phyloP scores from a whole-genome alignment of 2,888 invertebrate genomes.

The Pristionchus maxplancki region DNA sequence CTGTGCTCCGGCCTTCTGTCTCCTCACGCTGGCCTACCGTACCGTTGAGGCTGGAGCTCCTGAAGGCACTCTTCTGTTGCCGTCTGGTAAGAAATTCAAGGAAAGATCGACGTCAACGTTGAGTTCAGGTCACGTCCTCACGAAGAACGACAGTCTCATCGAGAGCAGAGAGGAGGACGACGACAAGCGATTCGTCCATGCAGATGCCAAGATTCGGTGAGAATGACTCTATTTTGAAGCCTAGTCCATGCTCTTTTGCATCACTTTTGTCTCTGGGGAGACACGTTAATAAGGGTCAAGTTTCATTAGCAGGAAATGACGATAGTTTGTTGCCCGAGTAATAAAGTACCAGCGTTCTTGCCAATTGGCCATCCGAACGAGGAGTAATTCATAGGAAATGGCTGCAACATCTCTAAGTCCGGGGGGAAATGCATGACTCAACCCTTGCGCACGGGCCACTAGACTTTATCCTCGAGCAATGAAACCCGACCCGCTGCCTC shows the following conservation, averaged over 20 bases:
- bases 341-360: background rate
- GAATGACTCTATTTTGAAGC: background rate
- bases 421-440: background rate
- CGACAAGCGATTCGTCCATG: conserved; percentile 48
- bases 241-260: too few species aligned
- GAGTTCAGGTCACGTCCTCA: conserved; percentile 54
- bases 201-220: conserved; percentile 53
- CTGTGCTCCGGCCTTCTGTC: conserved; percentile 60
- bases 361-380: background rate
- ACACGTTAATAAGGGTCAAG: too few species aligned
- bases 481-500: background rate
- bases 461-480: background rate
- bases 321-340: background rate
- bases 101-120: background rate
- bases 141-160: conserved; percentile 40
- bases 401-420: background rate
- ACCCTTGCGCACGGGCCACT: background rate
- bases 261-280: too few species aligned
- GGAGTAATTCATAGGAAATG: background rate
- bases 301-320: background rate
- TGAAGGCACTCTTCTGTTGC: background rate
- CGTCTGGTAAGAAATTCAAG: background rate
- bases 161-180: conserved; percentile 40
- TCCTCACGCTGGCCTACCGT: conserved; percentile 67
- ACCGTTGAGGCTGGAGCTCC: conserved; percentile 55